Conservation (phyloP, 2,888 invertebrate genomes). For the Tenthredo notha region DNA sequence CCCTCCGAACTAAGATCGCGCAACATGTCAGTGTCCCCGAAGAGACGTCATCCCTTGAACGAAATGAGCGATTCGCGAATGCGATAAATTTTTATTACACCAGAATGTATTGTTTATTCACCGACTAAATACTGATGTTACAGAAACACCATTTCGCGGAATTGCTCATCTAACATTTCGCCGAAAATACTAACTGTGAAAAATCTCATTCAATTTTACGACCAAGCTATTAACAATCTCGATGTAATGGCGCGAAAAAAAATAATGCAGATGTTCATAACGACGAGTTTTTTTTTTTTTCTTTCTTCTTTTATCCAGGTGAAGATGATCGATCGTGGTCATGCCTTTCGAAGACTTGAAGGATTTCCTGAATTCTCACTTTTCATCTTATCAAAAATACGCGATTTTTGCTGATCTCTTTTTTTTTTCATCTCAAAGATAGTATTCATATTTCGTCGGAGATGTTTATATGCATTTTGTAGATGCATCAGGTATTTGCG, state of each 20-base stretch:
- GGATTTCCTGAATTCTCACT: neutral
- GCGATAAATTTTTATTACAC: conserved; percentile 40
- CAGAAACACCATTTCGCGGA: neutral
- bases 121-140: conserved; percentile 4
- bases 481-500: neutral
- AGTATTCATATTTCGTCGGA: neutral
- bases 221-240: conserved; percentile 16
- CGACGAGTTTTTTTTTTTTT: neutral
- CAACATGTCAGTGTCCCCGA: conserved; percentile 22
- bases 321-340: conserved; percentile 1
- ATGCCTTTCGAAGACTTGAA: neutral
- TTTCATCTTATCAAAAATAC: neutral
- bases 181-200: conserved; percentile 23
- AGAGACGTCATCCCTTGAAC: conserved; percentile 40
- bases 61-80: conserved; percentile 37
- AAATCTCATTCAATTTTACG: conserved; percentile 31
- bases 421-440: neutral
- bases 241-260: neutral
- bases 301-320: neutral
- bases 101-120: conserved; percentile 10
- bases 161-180: neutral
- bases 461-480: neutral
- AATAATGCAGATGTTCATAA: conserved; percentile 4
- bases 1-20: conserved; percentile 2
- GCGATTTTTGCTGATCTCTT: neutral